Evolutionary conservation across 2,888 invertebrate genomes (phyloP).

Genomic region (Sphaerophoria rueppellii): DNA sequence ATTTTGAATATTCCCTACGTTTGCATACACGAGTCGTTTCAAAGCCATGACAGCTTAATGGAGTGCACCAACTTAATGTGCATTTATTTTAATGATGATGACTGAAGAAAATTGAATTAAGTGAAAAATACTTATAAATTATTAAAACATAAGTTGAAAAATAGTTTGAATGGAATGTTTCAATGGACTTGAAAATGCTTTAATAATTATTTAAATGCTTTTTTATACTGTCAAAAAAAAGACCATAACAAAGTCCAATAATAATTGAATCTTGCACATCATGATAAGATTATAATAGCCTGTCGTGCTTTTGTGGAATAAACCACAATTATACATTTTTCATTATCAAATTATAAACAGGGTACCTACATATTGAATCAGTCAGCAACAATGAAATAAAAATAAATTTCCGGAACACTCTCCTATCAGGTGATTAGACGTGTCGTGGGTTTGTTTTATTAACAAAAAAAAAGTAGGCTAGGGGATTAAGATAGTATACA

Average conservation of each 20-base stretch:
- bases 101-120: too few species aligned
- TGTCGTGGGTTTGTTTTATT: constrained; percentile 7
- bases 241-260: constrained; percentile 17
- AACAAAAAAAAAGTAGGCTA: background rate
- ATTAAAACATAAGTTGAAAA: too few species aligned
- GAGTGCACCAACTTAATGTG: too few species aligned
- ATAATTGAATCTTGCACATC: constrained; percentile 1
- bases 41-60: too few species aligned
- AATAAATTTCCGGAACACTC: constrained; percentile 4
- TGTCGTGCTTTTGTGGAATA: constrained; percentile 35
- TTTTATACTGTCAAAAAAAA: background rate
- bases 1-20: background rate
- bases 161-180: constrained; percentile 6
- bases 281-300: constrained; percentile 29
- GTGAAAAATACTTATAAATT: too few species aligned
- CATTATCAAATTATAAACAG: constrained; percentile 34
- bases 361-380: constrained; percentile 32
- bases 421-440: constrained; percentile 30
- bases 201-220: background rate
- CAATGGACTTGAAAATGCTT: background rate
- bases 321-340: constrained; percentile 7
- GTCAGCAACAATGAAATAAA: constrained; percentile 36
- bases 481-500: constrained; percentile 19
- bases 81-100: too few species aligned
- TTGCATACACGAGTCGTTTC: background rate